Evolutionary conservation across 2,797 vertebrate species (phyloP).

Genomic region (Pantherophis alleghaniensis): DNA sequence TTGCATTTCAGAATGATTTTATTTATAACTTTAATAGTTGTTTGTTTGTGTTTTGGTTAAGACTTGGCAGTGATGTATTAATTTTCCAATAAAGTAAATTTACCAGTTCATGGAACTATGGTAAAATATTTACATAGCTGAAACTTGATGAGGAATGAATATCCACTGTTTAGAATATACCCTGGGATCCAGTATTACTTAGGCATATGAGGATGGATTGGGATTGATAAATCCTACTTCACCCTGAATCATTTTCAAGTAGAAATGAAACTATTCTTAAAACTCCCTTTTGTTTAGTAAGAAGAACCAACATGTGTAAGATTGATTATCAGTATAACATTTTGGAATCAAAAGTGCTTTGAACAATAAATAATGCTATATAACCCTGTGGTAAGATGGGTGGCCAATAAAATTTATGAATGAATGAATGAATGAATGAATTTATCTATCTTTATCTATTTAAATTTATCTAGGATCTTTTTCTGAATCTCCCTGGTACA

Average conservation of each 20-base stretch:
- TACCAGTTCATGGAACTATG: not conserved
- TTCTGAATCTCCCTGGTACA: not conserved
- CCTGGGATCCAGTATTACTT: accelerated
- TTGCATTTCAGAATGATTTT: not conserved
- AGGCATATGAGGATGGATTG: not conserved
- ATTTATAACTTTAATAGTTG: not conserved
- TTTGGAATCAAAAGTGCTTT: not conserved
- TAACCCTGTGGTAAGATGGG: not conserved
- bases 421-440: not conserved
- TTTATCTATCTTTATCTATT: not conserved
- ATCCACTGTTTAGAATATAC: accelerated
- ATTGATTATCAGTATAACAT: not conserved
- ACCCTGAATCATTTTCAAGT: not conserved
- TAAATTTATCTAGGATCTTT: not conserved
- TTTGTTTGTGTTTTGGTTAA: not conserved
- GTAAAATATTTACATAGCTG: not conserved
- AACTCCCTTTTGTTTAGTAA: not conserved
- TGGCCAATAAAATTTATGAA: not conserved
- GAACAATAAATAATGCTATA: not conserved
- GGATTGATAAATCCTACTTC: not conserved
- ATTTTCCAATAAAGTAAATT: not conserved
- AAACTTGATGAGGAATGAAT: not conserved
- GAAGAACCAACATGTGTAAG: not conserved
- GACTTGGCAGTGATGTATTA: conserved; percentile 1
- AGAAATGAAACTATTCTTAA: not conserved